Evolutionary conservation across 30 jellyfish, hydroid and myxozoan species (phyloP).

Genomic region (Catostylus mosaicus): DNA sequence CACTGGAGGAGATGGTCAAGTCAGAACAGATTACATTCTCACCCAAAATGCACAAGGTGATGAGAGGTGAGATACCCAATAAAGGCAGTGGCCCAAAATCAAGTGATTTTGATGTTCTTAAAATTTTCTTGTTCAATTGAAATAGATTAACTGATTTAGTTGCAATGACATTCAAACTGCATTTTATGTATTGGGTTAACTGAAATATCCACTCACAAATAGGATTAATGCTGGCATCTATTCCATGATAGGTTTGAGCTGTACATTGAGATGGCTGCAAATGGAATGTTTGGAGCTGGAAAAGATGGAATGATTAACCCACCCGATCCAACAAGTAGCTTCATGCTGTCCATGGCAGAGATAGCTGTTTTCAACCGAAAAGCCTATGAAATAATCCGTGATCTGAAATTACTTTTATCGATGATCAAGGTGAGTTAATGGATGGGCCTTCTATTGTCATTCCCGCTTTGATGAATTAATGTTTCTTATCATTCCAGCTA

Average conservation of each 20-base stretch:
- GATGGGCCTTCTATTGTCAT: no score
- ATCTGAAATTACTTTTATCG: constrained; percentile 69
- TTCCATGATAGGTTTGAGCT: constrained; percentile 49
- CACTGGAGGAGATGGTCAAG: constrained; percentile 93
- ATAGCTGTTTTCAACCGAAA: constrained; percentile 68
- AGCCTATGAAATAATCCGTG: constrained; percentile 62
- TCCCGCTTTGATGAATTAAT: no score
- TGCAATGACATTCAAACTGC: no score
- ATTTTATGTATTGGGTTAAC: no score
- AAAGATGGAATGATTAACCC: constrained; percentile 88
- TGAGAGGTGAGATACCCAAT: constrained; percentile 75
- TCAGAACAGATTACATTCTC: constrained; percentile 75
- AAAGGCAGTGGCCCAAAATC: no score
- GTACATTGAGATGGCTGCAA: constrained; percentile 95
- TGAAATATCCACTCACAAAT: no score
- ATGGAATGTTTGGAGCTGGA: constrained; percentile 99
- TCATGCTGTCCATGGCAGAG: constrained; percentile 71
- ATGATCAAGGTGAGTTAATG: constrained; percentile 77
- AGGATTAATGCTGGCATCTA: no score
- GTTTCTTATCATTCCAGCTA: no score
- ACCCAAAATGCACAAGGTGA: constrained; percentile 53
- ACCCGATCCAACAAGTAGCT: constrained; percentile 73
- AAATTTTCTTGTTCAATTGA: no score
- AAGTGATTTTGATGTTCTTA: no score
- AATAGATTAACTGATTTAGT: no score